phyloP scores from a whole-genome alignment of 2,797 vertebrate species.

The Merluccius polli region DNA sequence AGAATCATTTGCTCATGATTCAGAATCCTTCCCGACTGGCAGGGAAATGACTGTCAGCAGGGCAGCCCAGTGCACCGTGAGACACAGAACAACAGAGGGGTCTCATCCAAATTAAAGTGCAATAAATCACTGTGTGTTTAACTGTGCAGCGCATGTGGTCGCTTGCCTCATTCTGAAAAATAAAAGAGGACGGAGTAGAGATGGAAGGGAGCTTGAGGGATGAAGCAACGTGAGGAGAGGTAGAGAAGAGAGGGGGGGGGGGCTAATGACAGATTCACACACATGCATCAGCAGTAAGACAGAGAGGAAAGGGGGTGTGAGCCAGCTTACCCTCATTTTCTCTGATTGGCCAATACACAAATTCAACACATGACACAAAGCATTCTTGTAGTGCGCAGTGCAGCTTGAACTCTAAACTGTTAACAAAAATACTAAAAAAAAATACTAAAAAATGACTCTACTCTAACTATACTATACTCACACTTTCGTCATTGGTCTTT shows the following conservation, averaged over 20 bases:
- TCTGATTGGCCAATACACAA: not conserved
- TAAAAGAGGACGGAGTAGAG: constrained; percentile 5
- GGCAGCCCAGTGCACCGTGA: constrained; percentile 47
- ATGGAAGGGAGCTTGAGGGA: constrained; percentile 24
- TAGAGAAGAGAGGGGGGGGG: constrained; percentile 6
- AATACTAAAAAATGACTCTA: too few relatives aligned
- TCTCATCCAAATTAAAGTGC: constrained; percentile 66
- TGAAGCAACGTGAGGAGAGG: constrained; percentile 35
- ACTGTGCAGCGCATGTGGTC: constrained; percentile 42
- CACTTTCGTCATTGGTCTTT: too few relatives aligned
- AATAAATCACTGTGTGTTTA: constrained; percentile 72
- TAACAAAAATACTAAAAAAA: too few relatives aligned
- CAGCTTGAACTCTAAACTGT: too few relatives aligned
- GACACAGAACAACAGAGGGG: constrained; percentile 62
- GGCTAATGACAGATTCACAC: constrained; percentile 41
- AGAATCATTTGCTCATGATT: constrained; percentile 65
- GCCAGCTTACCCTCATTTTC: not conserved
- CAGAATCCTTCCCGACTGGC: constrained; percentile 64
- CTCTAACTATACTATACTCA: too few relatives aligned
- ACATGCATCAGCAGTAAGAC: constrained; percentile 26
- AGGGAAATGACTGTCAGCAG: constrained; percentile 70
- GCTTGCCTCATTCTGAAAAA: constrained; percentile 23
- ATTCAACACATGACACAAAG: not conserved
- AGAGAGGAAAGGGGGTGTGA: constrained; percentile 7
- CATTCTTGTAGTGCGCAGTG: too few relatives aligned